Base-by-base conservation (phyloP, 2,888 invertebrate genomes). In the Eupeodes latifasciatus region DNA sequence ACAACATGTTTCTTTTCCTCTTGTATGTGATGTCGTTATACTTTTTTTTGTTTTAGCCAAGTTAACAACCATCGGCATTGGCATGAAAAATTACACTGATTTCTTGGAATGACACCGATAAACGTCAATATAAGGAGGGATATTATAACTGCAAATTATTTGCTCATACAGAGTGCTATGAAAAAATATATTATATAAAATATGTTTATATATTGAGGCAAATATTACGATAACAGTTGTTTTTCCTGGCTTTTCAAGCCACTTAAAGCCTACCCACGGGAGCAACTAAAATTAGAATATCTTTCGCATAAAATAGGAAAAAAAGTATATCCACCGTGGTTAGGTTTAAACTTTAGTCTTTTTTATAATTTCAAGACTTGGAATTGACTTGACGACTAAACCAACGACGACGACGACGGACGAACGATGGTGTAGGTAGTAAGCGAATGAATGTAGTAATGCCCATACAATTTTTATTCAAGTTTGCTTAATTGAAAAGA, bases 231-330 rank as follows among this genome's bases (percentile, higher is more conserved):
- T 85, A 88, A 84, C 88, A 88, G 88, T 88, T 81, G 88, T 88
- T 85, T 88, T 72, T 85, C 85, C 85, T 77, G 88, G 75, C 81
- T 88, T 84, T 88, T 88, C 88, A 81, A 81, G 85, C 77, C 88
- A 85, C 88, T 88, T 88, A 88, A 88, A 88, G 88, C 88, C 88
- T 88, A 88, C 88, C 88, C 88, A 88, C 88, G 88, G 88, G 85
- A 85, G 81, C 88, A 81, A 88, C 88, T 88, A 81, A 88, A 85
- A 88, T 88, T 88, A 88, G 88, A 88, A 88, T 88, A 88, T 88
- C 81, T 85, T 72, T 87, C 67, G 49, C 76, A 83, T 86, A 77
- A 74, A 85, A 59, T 74, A 51, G 27, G 40, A 44, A 76, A 66
- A 72, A 51, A 66, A 51, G 14, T 19, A n/a, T 5, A 76, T 19